Percentiles rank a stretch among this genome's conserved stretches.
Evolutionary conservation across 2,888 invertebrate genomes (phyloP).

Genomic region (Norana najaformis): DNA sequence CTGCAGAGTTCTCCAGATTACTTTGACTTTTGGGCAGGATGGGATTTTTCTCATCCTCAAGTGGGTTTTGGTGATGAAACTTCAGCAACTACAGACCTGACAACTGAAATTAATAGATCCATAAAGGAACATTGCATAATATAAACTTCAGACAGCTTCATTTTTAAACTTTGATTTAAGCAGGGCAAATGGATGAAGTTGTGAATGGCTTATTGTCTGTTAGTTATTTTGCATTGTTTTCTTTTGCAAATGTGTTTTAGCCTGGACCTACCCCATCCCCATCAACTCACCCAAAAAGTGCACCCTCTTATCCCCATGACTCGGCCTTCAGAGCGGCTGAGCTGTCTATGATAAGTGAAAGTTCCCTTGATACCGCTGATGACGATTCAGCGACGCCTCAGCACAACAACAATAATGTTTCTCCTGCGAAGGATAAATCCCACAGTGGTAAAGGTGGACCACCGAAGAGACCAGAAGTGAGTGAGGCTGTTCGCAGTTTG

Average conservation of each 20-base stretch:
- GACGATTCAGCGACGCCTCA: background rate
- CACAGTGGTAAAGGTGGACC: background rate
- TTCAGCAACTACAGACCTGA: too few relatives aligned
- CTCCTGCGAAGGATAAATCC: background rate
- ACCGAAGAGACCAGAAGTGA: background rate
- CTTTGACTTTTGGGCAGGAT: too few relatives aligned
- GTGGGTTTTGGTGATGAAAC: too few relatives aligned
- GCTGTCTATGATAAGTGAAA: background rate
- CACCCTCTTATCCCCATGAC: background rate
- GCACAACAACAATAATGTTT: conserved; percentile 4
- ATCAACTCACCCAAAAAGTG: background rate
- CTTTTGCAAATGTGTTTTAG: background rate
- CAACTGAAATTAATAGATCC: too few relatives aligned
- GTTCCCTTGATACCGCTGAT: background rate
- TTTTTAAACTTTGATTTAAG: background rate
- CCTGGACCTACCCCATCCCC: background rate
- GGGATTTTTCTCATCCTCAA: too few relatives aligned
- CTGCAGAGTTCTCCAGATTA: too few relatives aligned
- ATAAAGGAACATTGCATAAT: too few relatives aligned
- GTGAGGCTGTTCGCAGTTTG: background rate
- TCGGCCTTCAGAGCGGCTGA: conserved; percentile 2
- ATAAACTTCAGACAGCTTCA: background rate
- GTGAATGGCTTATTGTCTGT: background rate
- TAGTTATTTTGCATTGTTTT: background rate
- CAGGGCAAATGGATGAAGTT: background rate